Evolutionary conservation across 2,797 vertebrate species (phyloP).

Genomic region (Liparis tanakae): DNA sequence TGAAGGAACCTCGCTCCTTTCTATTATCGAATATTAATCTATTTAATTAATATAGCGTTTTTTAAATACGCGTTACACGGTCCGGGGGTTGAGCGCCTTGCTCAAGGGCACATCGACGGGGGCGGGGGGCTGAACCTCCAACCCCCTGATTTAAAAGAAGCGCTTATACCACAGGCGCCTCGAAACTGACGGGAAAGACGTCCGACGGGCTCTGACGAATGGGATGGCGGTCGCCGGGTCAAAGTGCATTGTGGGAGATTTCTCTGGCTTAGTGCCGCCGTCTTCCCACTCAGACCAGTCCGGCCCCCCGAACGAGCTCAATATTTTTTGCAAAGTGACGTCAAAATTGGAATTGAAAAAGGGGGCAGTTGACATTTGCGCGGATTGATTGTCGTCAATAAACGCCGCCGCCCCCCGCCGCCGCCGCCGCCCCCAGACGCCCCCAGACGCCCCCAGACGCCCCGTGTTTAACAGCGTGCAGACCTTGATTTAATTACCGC

Average conservation of each 20-base stretch:
- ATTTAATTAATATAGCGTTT: too few relatives aligned
- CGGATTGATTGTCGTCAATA: conserved; percentile 76
- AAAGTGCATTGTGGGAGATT: too few relatives aligned
- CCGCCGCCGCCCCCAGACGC: conserved; percentile 65
- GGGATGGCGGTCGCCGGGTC: too few relatives aligned
- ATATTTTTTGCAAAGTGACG: conserved; percentile 65
- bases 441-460: conserved; percentile 63
- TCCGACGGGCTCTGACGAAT: too few relatives aligned
- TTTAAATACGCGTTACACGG: too few relatives aligned
- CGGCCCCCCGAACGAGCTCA: conserved; percentile 40
- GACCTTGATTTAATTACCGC: conserved; percentile 77
- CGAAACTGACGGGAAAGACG: too few relatives aligned
- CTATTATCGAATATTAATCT: not conserved
- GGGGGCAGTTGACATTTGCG: conserved; percentile 76
- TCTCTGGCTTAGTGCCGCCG: conserved; percentile 18
- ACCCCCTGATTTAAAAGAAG: too few relatives aligned
- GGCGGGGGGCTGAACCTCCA: too few relatives aligned
- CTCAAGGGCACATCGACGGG: too few relatives aligned
- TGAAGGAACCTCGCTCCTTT: conserved; percentile 35
- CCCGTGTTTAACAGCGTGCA: conserved; percentile 70
- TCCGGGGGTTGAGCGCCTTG: too few relatives aligned
- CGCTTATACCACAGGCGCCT: too few relatives aligned
- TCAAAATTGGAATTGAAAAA: conserved; percentile 65
- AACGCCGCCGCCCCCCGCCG: conserved; percentile 65
- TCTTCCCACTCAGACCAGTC: conserved; percentile 22